phyloP scores from a whole-genome alignment of 2,888 invertebrate genomes.

The Apocheima hispidaria region DNA sequence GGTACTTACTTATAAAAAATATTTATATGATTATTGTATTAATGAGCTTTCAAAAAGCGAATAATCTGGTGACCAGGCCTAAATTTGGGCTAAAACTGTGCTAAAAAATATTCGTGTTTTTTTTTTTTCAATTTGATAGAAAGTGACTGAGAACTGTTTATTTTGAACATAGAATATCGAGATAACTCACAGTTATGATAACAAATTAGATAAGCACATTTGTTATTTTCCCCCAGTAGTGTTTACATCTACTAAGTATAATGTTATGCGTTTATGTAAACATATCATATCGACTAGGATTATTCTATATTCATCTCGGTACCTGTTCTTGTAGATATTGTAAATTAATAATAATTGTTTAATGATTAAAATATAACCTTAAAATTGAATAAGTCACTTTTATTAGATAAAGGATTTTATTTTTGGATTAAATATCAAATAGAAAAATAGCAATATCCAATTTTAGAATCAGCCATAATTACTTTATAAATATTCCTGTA shows the following conservation, averaged over 20 bases:
- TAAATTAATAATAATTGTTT: slow-evolving; percentile 6
- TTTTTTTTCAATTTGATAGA: no score
- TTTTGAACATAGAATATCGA: no score
- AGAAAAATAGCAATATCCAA: neutral
- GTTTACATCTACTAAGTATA: neutral
- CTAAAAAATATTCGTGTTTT: no score
- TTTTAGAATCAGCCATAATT: slow-evolving; percentile 2
- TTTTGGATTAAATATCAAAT: neutral
- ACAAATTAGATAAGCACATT: neutral
- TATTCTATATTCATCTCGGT: slow-evolving; percentile 12
- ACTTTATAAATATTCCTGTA: neutral
- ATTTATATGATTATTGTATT: no score
- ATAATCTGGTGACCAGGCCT: no score
- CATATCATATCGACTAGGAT: slow-evolving; percentile 53
- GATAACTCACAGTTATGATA: no score
- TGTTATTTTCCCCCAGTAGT: neutral
- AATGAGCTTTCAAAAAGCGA: no score
- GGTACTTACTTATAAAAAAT: no score
- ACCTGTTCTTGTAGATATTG: slow-evolving; percentile 26
- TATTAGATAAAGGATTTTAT: neutral
- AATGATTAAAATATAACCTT: neutral
- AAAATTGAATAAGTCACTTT: neutral
- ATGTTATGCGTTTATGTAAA: slow-evolving; percentile 40
- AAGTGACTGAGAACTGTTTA: no score
- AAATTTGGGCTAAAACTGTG: no score